Evolutionary conservation across 2,888 invertebrate species (phyloP), one percentile per base, ranked within the genome.

Genomic region (Druceiella hillmani): DNA sequence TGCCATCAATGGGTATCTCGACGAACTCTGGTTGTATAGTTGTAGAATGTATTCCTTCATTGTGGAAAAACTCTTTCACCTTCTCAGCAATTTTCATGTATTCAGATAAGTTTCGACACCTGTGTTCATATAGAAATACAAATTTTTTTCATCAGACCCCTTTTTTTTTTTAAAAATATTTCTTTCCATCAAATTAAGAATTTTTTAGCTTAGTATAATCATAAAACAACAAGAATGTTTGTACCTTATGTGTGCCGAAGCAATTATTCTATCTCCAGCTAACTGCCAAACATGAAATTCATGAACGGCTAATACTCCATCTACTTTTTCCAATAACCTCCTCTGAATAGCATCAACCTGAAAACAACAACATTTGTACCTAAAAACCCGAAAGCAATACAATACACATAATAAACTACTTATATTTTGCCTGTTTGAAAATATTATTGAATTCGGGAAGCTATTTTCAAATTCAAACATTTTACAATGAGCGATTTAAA

Each of bases 211-310:
- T 22, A 15, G 11, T 15, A 25, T 33, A 15, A 40, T 15, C 11
- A 31, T 11, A 24, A 3, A 26, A 28, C 12, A 11, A 4, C 36
- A 38, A 39, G 24, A 38, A 39, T 33, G 27, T 30, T 46, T 55
- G 52, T 53, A 83, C 85, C 89, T 83, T 57, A 98, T 93, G 59
- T 98, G 97, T 3, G 95, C 95, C 9, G 95, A 94, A 34, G 97
- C 97, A 50, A 98, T 95, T 49, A 97, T 95, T 49, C 94, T 79
- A 64, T 94, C 93, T 0, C 95, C 95, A 22, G 95, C 92, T 51
- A 98, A 70, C 68, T 97, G 97, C 98, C 98, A 98, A 6, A 98
- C 91, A 61, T 98, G 97, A 60, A 98, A 94, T 65, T 98, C 97
- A 57, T 98, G 97, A 2, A 98, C 93, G 0, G 93, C 95, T 36